Evolutionary conservation across 1,140 invertebrate genomes (phyloP).

Genomic region (Hirudo medicinalis): DNA sequence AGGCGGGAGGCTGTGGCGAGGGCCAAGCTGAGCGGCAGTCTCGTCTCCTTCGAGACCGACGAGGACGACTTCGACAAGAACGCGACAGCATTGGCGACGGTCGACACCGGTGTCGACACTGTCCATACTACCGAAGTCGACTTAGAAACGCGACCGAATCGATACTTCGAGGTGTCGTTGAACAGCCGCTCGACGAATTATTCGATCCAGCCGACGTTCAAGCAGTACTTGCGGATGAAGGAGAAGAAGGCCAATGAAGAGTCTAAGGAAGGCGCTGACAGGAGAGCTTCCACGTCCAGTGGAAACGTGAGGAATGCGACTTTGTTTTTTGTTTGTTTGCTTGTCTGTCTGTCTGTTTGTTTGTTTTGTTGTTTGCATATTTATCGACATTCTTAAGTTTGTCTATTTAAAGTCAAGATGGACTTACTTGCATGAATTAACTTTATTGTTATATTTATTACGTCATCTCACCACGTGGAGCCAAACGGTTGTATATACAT

Average conservation of each 20-base stretch:
- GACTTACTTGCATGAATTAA: background rate
- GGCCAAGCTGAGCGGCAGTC: constrained; percentile 81
- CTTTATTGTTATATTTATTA: background rate
- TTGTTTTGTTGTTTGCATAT: background rate
- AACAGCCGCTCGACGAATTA: background rate
- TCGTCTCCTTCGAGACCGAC: constrained; percentile 1
- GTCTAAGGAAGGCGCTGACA: background rate
- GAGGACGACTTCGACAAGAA: background rate
- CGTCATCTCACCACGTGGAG: too few species aligned
- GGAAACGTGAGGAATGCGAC: background rate
- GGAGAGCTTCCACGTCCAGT: background rate
- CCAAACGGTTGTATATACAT: too few species aligned
- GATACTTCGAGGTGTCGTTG: background rate
- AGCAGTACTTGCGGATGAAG: background rate
- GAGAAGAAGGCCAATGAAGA: background rate
- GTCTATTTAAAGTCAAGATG: background rate
- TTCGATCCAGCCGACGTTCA: background rate
- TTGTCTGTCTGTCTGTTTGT: too few species aligned
- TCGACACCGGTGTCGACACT: background rate
- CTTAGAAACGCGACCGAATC: constrained; percentile 3
- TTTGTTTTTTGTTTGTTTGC: background rate
- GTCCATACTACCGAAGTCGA: background rate
- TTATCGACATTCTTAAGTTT: background rate
- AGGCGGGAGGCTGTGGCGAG: constrained; percentile 70
- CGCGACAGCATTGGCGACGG: background rate